A percentile compares a stretch with the other conserved stretches of the same genome.
Evolutionary conservation across 2,797 vertebrate species (phyloP).

Genomic region (Limnodromus scolopaceus): DNA sequence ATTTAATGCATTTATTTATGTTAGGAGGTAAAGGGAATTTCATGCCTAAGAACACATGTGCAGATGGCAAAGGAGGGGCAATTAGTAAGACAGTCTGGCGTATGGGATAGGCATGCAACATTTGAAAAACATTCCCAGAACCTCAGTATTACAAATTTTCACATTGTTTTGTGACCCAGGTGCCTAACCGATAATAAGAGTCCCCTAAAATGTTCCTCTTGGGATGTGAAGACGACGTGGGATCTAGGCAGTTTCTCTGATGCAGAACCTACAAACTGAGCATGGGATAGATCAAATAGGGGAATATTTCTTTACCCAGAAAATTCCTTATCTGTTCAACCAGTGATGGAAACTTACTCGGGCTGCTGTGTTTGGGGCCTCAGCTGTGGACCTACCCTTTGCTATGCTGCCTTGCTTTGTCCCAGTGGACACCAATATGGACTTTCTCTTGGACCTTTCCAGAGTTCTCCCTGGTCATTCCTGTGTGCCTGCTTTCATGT

Average conservation of each 20-base stretch:
- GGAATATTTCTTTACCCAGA: background rate
- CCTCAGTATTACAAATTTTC: background rate
- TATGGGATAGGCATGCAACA: background rate
- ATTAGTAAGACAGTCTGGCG: background rate
- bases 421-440: background rate
- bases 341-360: background rate
- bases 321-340: background rate
- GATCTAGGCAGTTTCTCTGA: background rate
- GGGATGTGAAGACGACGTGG: background rate
- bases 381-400: background rate
- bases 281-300: background rate
- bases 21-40: background rate
- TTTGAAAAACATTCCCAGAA: background rate
- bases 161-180: background rate
- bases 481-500: background rate
- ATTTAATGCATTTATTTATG: background rate
- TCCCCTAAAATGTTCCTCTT: background rate
- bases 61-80: background rate
- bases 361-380: background rate
- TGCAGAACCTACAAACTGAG: background rate
- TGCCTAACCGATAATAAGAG: background rate
- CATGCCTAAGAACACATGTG: background rate
- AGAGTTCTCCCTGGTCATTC: rapidly evolving
- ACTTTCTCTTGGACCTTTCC: background rate
- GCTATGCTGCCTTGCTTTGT: background rate